These are phyloP conservation scores for Otus sunia DNA, from an alignment of 2,113 vertebrate species.

Conservation along the genomic window DNA sequence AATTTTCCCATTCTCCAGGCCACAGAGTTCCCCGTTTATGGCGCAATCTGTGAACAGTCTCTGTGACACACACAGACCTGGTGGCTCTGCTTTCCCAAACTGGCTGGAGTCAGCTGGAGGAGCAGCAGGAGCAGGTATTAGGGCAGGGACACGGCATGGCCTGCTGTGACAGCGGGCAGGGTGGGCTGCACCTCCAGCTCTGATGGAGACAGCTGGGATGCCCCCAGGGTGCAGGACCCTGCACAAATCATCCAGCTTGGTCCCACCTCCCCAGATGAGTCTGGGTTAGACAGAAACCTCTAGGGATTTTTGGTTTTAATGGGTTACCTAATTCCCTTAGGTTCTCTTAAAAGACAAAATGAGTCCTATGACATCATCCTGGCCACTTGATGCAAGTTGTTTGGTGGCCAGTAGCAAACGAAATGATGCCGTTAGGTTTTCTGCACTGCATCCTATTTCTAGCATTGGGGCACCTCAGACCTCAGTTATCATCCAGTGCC, in stretches of 20 bases:
- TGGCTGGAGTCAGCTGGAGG: not conserved
- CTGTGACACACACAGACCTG: not conserved
- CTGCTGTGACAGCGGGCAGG: not conserved
- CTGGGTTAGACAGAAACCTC: not conserved
- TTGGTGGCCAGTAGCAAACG: not conserved
- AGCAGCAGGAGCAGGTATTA: not conserved
- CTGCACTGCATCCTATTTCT: not conserved
- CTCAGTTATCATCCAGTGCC: not conserved
- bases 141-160: not conserved
- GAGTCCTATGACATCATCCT: not conserved
- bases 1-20: not conserved
- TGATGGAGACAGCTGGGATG: not conserved
- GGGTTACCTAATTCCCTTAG: not conserved
- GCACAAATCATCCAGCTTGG: not conserved
- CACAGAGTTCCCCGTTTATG: not conserved
- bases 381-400: not conserved
- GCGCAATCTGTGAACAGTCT: rapidly evolving
- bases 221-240: not conserved
- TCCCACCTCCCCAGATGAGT: not conserved
- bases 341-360: not conserved
- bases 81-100: not conserved
- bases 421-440: not conserved
- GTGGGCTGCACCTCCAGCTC: not conserved
- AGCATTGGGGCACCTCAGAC: not conserved
- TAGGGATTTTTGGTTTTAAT: not conserved